Conservation (phyloP, 2,113 vertebrate genomes). For the Peucedramus taeniatus region DNA sequence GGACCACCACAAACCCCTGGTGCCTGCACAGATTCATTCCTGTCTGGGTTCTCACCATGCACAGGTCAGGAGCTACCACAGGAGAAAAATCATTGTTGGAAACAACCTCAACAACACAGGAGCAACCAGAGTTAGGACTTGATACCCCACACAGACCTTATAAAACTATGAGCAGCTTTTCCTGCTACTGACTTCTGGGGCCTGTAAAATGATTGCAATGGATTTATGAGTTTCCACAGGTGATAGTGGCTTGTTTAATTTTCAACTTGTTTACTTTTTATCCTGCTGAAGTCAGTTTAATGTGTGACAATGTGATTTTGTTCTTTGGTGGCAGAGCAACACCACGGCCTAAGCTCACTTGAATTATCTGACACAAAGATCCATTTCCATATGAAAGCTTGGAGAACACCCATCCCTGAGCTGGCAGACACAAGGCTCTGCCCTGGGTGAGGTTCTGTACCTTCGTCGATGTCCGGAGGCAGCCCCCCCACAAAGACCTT, state of each 20-base stretch:
- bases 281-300: neutral
- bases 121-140: neutral
- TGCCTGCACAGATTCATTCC: neutral
- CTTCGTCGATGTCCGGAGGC: conserved; percentile 98
- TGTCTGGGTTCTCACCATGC: neutral
- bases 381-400: neutral
- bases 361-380: neutral
- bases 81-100: neutral
- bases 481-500: conserved; percentile 97
- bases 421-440: neutral
- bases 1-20: neutral
- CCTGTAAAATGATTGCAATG: neutral
- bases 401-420: neutral
- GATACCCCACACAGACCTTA: neutral
- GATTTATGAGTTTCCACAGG: neutral
- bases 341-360: neutral
- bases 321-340: neutral
- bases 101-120: neutral
- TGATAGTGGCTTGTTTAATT: neutral
- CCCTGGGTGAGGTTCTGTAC: conserved; percentile 58
- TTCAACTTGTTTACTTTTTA: neutral
- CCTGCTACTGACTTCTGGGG: neutral
- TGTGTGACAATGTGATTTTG: neutral
- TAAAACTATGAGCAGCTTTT: neutral
- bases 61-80: neutral